Conservation (phyloP, 1,140 invertebrate genomes). For the Tribolium madens region DNA sequence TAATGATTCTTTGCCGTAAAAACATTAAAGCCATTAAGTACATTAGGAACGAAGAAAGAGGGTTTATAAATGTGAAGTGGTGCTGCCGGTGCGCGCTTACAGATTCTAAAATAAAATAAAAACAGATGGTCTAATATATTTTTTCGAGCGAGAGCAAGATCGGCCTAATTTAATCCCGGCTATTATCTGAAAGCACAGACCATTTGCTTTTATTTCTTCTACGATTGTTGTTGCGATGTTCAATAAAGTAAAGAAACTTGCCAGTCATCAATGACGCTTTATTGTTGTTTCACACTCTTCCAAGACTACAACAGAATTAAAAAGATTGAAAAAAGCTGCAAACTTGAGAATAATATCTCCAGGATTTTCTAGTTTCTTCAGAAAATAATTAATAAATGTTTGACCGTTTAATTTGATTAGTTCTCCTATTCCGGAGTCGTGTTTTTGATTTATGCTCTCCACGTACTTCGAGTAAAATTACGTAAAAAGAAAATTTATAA, state of each 20-base stretch:
- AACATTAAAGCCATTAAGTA: constrained; percentile 45
- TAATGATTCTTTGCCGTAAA: constrained; percentile 27
- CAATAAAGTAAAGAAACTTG: constrained; percentile 53
- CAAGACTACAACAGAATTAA: constrained; percentile 11
- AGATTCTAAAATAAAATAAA: constrained; percentile 55
- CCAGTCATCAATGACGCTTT: constrained; percentile 53
- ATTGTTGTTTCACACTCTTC: constrained; percentile 53
- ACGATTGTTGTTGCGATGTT: constrained; percentile 53
- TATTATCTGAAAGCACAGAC: constrained; percentile 56
- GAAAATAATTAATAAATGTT: constrained; percentile 41
- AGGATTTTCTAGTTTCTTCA: neutral
- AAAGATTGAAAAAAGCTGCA: constrained; percentile 9
- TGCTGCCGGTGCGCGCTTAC: constrained; percentile 34
- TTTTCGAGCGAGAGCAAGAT: constrained; percentile 50
- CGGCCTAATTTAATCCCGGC: constrained; percentile 55
- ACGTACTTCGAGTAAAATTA: constrained; percentile 37
- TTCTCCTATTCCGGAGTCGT: neutral
- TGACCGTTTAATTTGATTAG: constrained; percentile 42
- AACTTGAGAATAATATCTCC: neutral
- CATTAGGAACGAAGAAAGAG: constrained; percentile 30
- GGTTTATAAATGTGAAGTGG: constrained; percentile 43
- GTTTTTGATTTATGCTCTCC: constrained; percentile 33
- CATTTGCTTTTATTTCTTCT: constrained; percentile 59
- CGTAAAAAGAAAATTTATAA: constrained; percentile 42
- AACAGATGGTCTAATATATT: constrained; percentile 58